Percentiles rank a stretch among this genome's conserved stretches.
phyloP scores from a whole-genome alignment of 2,113 vertebrate genomes.

The Podarcis muralis region DNA sequence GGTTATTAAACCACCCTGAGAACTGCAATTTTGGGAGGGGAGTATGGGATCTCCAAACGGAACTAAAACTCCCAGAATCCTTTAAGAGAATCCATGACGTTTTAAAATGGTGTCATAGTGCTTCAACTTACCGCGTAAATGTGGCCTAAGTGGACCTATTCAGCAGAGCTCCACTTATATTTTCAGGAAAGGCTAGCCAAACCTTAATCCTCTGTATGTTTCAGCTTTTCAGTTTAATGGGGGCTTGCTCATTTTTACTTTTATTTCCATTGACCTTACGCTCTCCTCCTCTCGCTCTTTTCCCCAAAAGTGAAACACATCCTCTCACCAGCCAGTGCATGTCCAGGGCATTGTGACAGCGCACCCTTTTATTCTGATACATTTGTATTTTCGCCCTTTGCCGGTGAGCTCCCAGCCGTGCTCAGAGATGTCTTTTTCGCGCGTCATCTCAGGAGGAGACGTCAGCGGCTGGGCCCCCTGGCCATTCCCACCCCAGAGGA shows the following conservation, averaged over 20 bases:
- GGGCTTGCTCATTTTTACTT: conserved; percentile 6
- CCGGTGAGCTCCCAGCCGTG: background rate
- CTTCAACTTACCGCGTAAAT: too few species aligned
- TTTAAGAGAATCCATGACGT: too few species aligned
- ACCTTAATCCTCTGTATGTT: background rate
- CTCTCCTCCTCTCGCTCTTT: conserved; percentile 7
- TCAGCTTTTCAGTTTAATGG: conserved; percentile 15
- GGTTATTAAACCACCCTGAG: too few species aligned
- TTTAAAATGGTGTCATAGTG: too few species aligned
- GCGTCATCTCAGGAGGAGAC: rapidly evolving
- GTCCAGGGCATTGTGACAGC: background rate
- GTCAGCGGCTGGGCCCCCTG: rapidly evolving
- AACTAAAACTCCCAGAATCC: too few species aligned
- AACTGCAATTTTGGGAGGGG: too few species aligned
- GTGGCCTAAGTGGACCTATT: too few species aligned
- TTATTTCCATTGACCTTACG: background rate
- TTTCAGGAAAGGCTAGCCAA: too few species aligned
- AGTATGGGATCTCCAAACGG: too few species aligned
- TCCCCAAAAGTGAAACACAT: conserved; percentile 1
- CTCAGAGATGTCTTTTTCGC: background rate
- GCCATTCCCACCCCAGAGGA: background rate
- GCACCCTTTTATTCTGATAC: background rate
- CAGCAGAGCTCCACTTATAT: too few species aligned
- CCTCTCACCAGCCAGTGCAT: background rate
- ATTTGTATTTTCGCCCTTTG: background rate